These are phyloP conservation scores for Ormyrus nitidulus DNA, from an alignment of 2,888 invertebrate genomes.

Conservation along the genomic window DNA sequence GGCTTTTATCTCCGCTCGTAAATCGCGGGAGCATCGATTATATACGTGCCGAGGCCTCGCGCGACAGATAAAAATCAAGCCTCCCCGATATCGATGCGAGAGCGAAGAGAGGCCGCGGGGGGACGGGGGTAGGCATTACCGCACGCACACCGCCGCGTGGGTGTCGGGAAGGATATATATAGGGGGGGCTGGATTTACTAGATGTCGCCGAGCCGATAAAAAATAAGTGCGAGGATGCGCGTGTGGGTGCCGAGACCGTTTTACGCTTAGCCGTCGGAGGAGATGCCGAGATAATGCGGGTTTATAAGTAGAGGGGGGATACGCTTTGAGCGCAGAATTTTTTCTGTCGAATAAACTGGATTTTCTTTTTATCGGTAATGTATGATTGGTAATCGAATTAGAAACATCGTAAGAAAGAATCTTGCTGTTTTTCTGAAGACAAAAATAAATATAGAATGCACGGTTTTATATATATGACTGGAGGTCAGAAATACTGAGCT, in stretches of 20 bases:
- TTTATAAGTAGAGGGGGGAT: no score
- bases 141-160: conserved; percentile 14
- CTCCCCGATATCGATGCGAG: background rate
- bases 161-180: background rate
- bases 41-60: conserved; percentile 9
- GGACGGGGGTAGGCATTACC: background rate
- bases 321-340: no score
- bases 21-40: conserved; percentile 51
- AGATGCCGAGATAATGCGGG: no score
- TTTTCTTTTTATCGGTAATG: no score
- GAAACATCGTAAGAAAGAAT: no score
- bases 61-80: conserved; percentile 32
- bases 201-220: conserved; percentile 7
- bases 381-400: no score
- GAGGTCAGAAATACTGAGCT: background rate
- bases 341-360: no score
- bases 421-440: no score
- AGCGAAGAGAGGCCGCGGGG: conserved; percentile 3
- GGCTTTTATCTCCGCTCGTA: conserved; percentile 50
- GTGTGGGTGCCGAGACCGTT: no score
- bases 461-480: background rate
- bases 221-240: background rate
- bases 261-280: background rate
- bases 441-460: no score
- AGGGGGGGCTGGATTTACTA: conserved; percentile 5